Percentiles rank a stretch among this genome's conserved stretches.
phyloP scores from a whole-genome alignment of 2,888 invertebrate genomes.

The Linhomoeus sp. region DNA sequence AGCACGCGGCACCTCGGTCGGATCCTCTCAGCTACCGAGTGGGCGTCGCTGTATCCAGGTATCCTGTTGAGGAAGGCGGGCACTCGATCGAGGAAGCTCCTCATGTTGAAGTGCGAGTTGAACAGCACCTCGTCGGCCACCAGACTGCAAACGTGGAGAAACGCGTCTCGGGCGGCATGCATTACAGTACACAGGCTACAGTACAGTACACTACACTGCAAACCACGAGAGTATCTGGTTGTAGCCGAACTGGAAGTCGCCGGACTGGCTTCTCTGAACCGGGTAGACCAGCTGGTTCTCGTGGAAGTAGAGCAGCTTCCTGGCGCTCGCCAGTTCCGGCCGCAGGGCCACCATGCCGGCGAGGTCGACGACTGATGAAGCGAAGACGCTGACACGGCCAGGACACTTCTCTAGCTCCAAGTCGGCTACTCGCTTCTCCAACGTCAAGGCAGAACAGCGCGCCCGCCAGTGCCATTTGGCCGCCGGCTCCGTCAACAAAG shows the following conservation, averaged over 20 bases:
- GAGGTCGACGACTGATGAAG: slow-evolving; percentile 48
- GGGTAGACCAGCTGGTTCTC: slow-evolving; percentile 57
- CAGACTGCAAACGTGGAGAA: slow-evolving; percentile 40
- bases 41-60: slow-evolving; percentile 41
- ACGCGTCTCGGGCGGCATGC: no score
- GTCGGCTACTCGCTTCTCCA: no score
- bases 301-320: slow-evolving; percentile 52
- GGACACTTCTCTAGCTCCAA: no score
- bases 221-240: slow-evolving; percentile 52
- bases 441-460: no score
- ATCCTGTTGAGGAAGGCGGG: slow-evolving; percentile 42
- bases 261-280: slow-evolving; percentile 41
- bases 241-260: slow-evolving; percentile 54
- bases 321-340: slow-evolving; percentile 39
- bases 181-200: no score
- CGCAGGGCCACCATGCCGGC: slow-evolving; percentile 48
- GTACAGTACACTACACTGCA: no score
- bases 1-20: slow-evolving; percentile 42
- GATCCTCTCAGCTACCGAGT: slow-evolving; percentile 38
- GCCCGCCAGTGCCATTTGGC: slow-evolving; percentile 62
- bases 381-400: slow-evolving; percentile 42
- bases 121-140: slow-evolving; percentile 48
- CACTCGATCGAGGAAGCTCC: slow-evolving; percentile 45
- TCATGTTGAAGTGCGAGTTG: slow-evolving; percentile 48
- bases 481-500: slow-evolving; percentile 38